Percentiles rank a stretch among this genome's conserved stretches.
These are phyloP conservation scores for Pollachius pollachius DNA, from an alignment of 2,113 vertebrate species.

Conservation along the genomic window DNA sequence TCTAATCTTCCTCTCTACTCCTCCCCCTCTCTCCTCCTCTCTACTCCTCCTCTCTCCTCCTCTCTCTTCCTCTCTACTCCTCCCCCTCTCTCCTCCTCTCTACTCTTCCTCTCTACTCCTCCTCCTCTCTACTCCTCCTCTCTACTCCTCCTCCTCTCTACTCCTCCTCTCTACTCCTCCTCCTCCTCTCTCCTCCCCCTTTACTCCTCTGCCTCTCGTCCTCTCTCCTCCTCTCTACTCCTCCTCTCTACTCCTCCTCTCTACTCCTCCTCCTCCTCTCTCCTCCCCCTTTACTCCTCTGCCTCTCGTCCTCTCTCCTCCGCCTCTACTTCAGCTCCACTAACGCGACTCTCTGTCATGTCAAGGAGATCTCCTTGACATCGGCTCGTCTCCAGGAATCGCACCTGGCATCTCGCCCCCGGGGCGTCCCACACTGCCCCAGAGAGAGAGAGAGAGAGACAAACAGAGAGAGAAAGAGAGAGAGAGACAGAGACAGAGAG, in stretches of 20 bases:
- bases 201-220: too few species aligned
- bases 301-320: neutral
- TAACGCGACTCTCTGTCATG: conserved; percentile 39
- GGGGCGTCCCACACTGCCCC: conserved; percentile 50
- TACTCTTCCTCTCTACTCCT: conserved; percentile 10
- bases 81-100: conserved; percentile 6
- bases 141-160: conserved; percentile 7
- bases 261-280: conserved; percentile 14
- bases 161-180: neutral
- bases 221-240: conserved; percentile 6
- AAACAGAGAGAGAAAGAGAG: too few species aligned
- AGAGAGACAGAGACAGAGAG: neutral
- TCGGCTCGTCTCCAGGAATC: conserved; percentile 49
- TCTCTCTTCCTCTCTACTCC: conserved; percentile 6
- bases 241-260: conserved; percentile 8
- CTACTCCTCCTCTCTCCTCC: conserved; percentile 17
- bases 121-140: conserved; percentile 1
- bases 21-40: conserved; percentile 14
- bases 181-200: too few species aligned
- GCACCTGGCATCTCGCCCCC: conserved; percentile 71
- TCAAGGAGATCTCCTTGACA: conserved; percentile 57
- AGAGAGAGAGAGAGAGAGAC: conserved; percentile 41
- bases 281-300: conserved; percentile 9
- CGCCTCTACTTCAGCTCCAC: conserved; percentile 20
- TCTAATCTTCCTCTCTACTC: neutral